phyloP scores from a whole-genome alignment of 2,888 invertebrate species.

The Xylocampa areola region DNA sequence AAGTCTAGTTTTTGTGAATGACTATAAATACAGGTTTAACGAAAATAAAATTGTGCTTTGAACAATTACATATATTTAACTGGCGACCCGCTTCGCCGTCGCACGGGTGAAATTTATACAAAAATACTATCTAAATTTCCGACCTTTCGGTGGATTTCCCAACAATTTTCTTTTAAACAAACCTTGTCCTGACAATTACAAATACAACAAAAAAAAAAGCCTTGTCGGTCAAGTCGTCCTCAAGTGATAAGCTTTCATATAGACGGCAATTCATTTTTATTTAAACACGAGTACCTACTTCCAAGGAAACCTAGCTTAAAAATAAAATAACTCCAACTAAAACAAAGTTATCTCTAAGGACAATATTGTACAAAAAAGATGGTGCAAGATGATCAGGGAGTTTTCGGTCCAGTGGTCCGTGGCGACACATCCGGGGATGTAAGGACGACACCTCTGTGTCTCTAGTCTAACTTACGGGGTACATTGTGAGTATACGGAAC shows the following conservation, averaged over 20 bases:
- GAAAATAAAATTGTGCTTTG: slow-evolving; percentile 9
- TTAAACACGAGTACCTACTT: too few species aligned
- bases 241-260: too few species aligned
- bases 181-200: too few species aligned
- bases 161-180: too few species aligned
- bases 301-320: too few species aligned
- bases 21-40: slow-evolving; percentile 36
- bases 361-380: slow-evolving; percentile 64
- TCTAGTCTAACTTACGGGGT: slow-evolving; percentile 10
- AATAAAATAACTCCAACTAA: background rate
- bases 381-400: slow-evolving; percentile 66
- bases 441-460: slow-evolving; percentile 26
- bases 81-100: too few species aligned
- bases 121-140: too few species aligned
- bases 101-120: too few species aligned
- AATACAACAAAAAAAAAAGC: too few species aligned
- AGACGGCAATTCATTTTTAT: too few species aligned
- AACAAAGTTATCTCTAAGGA: slow-evolving; percentile 22
- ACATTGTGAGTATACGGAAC: background rate
- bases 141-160: too few species aligned
- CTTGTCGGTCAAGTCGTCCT: too few species aligned
- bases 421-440: slow-evolving; percentile 74
- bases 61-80: background rate
- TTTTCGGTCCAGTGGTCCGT: slow-evolving; percentile 72
- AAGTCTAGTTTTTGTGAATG: slow-evolving; percentile 44